These are phyloP conservation scores for Myrmophylax atrothorax DNA, from an alignment of 2,113 vertebrate genomes.

Conservation along the genomic window DNA sequence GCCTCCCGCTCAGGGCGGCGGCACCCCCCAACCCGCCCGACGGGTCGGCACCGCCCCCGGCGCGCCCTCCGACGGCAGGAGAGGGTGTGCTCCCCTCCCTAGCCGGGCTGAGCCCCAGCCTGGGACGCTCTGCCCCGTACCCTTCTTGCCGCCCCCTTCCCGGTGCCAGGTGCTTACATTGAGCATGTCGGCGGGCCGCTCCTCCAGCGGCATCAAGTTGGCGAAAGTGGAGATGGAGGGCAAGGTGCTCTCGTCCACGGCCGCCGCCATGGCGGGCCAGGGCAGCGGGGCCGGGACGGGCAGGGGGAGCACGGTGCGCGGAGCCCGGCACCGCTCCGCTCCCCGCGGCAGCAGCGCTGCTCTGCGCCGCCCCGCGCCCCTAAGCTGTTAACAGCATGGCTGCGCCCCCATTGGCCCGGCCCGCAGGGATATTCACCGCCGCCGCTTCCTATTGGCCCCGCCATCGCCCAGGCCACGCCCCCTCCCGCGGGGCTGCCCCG, in stretches of 20 bases:
- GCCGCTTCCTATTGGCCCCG: neutral
- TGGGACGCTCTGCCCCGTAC: neutral
- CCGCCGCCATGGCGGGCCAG: slow-evolving; percentile 50
- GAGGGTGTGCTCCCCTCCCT: neutral
- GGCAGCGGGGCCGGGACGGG: neutral
- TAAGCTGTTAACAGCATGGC: slow-evolving; percentile 57
- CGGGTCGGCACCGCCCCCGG: neutral
- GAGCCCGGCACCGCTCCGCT: slow-evolving; percentile 29
- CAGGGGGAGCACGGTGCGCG: neutral
- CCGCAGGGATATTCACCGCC: neutral
- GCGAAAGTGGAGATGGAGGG: slow-evolving; percentile 68
- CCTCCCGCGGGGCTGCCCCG: neutral
- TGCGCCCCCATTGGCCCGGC: neutral
- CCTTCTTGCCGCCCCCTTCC: neutral
- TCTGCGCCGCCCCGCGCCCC: slow-evolving; percentile 24
- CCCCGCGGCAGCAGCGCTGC: slow-evolving; percentile 20
- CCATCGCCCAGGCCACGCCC: rapidly evolving
- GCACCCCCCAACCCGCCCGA: slow-evolving; percentile 4
- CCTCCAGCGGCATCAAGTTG: slow-evolving; percentile 41
- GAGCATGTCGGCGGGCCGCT: slow-evolving; percentile 37
- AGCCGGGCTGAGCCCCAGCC: neutral
- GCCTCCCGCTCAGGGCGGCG: neutral
- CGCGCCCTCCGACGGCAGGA: neutral
- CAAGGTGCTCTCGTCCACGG: slow-evolving; percentile 54
- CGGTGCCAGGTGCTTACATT: neutral